Percentiles rank a stretch among this genome's conserved stretches.
phyloP scores from a whole-genome alignment of 1,140 invertebrate species.

The Drosophila kikkawai region DNA sequence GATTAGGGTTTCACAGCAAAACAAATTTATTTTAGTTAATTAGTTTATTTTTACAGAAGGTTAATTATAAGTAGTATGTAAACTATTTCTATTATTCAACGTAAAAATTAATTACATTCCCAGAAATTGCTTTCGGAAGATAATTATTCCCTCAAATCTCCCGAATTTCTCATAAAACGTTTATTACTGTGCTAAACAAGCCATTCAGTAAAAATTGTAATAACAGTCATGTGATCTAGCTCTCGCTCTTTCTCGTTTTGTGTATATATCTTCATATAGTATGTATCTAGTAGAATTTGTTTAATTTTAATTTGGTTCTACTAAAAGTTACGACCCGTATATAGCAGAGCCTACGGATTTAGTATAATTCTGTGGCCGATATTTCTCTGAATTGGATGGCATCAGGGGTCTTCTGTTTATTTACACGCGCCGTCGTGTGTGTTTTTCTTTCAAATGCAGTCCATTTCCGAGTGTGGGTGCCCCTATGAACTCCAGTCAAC shows the following conservation, averaged over 20 bases:
- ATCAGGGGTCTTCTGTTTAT: conserved; percentile 25
- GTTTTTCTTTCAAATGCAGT: conserved; percentile 21
- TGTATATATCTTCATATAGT: background rate
- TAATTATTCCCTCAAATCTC: conserved; percentile 2
- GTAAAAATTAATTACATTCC: background rate
- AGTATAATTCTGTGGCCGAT: conserved; percentile 7
- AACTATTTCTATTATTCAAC: background rate
- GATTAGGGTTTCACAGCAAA: background rate
- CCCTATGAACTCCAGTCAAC: conserved; percentile 60
- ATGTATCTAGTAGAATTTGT: no score
- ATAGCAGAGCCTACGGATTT: conserved; percentile 7
- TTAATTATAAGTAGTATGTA: no score
- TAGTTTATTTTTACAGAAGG: background rate
- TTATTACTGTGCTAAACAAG: conserved; percentile 5
- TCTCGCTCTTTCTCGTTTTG: background rate
- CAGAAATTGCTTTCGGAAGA: background rate
- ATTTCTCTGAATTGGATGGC: conserved; percentile 30
- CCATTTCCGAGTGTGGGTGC: conserved; percentile 45
- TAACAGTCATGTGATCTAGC: conserved; percentile 16
- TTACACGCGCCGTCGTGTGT: conserved; percentile 19
- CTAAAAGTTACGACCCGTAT: conserved; percentile 23
- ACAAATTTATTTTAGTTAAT: background rate
- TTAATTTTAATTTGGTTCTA: no score
- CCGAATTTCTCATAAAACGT: background rate
- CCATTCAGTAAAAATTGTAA: background rate